These are phyloP conservation scores for Anoura caudifer DNA, from an alignment of 2,113 vertebrate genomes.

Conservation along the genomic window DNA sequence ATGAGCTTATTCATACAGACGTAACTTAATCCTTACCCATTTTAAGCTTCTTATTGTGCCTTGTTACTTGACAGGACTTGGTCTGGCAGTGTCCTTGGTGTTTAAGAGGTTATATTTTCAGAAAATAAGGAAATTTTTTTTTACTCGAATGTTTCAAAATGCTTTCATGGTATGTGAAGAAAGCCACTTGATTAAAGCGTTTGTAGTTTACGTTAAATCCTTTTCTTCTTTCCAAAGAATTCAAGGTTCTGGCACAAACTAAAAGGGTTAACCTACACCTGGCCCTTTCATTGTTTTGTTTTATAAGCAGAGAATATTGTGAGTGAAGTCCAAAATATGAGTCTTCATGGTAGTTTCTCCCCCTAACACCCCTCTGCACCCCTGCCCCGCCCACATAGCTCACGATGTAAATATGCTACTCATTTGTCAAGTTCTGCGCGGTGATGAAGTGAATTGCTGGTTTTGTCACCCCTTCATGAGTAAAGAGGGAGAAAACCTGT, in stretches of 20 bases:
- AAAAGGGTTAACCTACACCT: slow-evolving; percentile 73
- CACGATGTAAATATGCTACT: slow-evolving; percentile 22
- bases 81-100: slow-evolving; percentile 59
- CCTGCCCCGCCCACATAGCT: neutral
- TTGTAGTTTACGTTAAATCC: slow-evolving; percentile 59
- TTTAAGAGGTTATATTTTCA: slow-evolving; percentile 73
- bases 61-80: slow-evolving; percentile 70
- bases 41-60: slow-evolving; percentile 71
- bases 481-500: slow-evolving; percentile 6
- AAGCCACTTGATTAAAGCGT: slow-evolving; percentile 72
- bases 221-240: slow-evolving; percentile 69
- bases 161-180: slow-evolving; percentile 70
- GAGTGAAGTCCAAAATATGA: slow-evolving; percentile 51
- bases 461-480: slow-evolving; percentile 31
- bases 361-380: neutral
- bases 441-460: neutral
- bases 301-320: neutral
- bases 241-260: slow-evolving; percentile 65
- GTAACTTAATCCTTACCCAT: slow-evolving; percentile 68
- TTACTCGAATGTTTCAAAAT: slow-evolving; percentile 71
- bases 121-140: slow-evolving; percentile 57
- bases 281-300: slow-evolving; percentile 51
- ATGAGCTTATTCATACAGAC: slow-evolving; percentile 57
- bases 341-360: slow-evolving; percentile 27
- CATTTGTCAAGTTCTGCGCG: slow-evolving; percentile 27